Percentiles rank a stretch among this genome's conserved stretches.
Evolutionary conservation across 2,113 vertebrate genomes (phyloP).

Genomic region (Accipiter virgatus): DNA sequence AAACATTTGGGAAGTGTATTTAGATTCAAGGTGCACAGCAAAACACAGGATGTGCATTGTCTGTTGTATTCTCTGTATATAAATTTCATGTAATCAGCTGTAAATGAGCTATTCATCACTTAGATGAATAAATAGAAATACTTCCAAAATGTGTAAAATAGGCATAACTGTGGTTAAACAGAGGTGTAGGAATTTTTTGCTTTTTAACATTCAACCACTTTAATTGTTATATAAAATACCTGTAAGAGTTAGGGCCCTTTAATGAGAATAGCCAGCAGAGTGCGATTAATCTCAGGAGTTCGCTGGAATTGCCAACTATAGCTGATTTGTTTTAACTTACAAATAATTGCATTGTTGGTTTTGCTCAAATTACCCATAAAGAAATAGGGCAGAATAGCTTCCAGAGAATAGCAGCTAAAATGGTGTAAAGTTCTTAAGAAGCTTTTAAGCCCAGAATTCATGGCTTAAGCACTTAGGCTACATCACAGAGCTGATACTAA

Average conservation of each 20-base stretch:
- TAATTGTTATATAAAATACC: constrained; percentile 7
- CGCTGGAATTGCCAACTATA: neutral
- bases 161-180: neutral
- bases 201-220: neutral
- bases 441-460: neutral
- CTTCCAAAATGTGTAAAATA: neutral
- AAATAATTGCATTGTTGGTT: constrained; percentile 58
- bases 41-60: neutral
- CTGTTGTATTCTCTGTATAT: neutral
- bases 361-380: constrained; percentile 45
- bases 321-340: constrained; percentile 34
- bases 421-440: neutral
- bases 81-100: neutral
- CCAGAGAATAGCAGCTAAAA: neutral
- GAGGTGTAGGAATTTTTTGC: neutral
- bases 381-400: constrained; percentile 8
- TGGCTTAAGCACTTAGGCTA: neutral
- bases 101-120: neutral
- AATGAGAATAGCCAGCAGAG: neutral
- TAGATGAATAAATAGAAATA: neutral
- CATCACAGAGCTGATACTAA: neutral
- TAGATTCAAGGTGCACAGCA: neutral
- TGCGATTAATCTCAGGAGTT: constrained; percentile 36
- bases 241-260: neutral
- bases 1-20: neutral